phyloP scores from a whole-genome alignment of 2,797 vertebrate genomes.

The Sebastes alutus region DNA sequence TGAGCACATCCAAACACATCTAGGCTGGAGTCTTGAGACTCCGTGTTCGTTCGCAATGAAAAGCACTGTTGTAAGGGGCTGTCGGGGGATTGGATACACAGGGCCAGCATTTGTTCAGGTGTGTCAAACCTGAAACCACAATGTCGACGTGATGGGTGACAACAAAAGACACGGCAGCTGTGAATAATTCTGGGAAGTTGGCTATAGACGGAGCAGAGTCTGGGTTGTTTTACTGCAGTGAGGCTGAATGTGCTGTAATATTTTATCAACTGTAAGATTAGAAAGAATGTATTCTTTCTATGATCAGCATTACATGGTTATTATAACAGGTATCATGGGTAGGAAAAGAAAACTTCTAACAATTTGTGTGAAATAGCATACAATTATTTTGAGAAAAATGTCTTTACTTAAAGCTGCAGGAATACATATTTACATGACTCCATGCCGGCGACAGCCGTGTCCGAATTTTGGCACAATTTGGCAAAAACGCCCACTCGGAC shows the following conservation, averaged over 20 bases:
- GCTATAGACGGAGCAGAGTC: background rate
- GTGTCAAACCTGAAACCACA: slow-evolving; percentile 35
- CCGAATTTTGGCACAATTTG: too few relatives aligned
- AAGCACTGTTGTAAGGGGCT: background rate
- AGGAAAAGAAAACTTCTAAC: background rate
- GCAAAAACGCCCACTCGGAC: too few relatives aligned
- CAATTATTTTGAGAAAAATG: background rate
- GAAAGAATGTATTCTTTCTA: background rate
- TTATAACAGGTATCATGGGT: background rate
- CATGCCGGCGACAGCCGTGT: rapidly evolving
- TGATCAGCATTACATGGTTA: background rate
- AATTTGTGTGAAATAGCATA: background rate
- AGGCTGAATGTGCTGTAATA: too few relatives aligned
- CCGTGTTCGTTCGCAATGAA: slow-evolving; percentile 19
- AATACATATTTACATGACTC: background rate
- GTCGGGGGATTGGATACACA: slow-evolving; percentile 34
- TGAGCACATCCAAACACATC: slow-evolving; percentile 44
- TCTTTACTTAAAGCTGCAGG: background rate
- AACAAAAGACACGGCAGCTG: slow-evolving; percentile 9
- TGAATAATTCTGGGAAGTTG: background rate
- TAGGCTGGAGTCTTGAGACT: slow-evolving; percentile 31
- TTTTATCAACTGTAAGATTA: too few relatives aligned
- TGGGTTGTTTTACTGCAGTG: background rate
- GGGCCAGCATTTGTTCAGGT: slow-evolving; percentile 49
- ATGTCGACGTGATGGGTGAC: background rate